A percentile compares a stretch with the other conserved stretches of the same genome.
Evolutionary conservation across 2,797 vertebrate genomes (phyloP).

Genomic region (Enteromius treurensis): DNA sequence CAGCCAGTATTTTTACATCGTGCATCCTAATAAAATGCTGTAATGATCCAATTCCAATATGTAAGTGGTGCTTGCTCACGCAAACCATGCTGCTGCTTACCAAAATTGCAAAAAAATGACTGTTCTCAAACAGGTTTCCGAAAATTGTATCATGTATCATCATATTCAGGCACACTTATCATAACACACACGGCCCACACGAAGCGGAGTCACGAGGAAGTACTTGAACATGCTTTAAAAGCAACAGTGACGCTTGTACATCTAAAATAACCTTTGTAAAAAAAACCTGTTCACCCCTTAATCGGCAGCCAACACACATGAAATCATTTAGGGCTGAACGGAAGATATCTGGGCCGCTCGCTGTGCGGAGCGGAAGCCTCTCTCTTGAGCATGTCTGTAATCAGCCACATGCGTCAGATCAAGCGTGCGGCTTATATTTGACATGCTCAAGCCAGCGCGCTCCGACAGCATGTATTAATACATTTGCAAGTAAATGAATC

Average conservation of each 20-base stretch:
- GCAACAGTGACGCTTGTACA: constrained; percentile 59
- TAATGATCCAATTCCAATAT: neutral
- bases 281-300: constrained; percentile 64
- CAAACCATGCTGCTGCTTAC: neutral
- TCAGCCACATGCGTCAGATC: constrained; percentile 24
- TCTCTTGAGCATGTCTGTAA: constrained; percentile 1
- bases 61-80: neutral
- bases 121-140: neutral
- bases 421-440: constrained; percentile 17
- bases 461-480: constrained; percentile 40
- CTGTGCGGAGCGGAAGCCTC: constrained; percentile 47
- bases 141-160: neutral
- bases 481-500: constrained; percentile 46
- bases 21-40: neutral
- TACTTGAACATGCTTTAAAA: neutral
- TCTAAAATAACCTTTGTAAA: constrained; percentile 57
- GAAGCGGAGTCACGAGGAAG: neutral
- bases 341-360: constrained; percentile 70
- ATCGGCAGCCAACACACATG: constrained; percentile 69
- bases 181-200: neutral
- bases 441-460: constrained; percentile 2
- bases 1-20: neutral
- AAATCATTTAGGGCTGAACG: constrained; percentile 71
- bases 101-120: neutral
- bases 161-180: neutral